Evolutionary conservation across 2,888 invertebrate genomes (phyloP).

Genomic region (Athripsodes cinereus): DNA sequence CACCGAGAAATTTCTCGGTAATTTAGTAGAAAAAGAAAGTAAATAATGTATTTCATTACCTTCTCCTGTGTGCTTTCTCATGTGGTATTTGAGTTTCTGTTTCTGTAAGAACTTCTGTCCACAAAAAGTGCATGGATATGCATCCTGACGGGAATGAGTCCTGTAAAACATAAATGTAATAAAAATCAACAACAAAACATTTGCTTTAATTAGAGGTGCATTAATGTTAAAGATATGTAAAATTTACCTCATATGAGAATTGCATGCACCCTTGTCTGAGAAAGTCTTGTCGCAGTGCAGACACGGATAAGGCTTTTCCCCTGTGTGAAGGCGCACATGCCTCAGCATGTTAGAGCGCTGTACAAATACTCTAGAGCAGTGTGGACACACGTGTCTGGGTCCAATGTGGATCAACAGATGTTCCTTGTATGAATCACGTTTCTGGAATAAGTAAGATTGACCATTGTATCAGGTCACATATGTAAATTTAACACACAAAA

Average conservation of each 20-base stretch:
- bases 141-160: constrained; percentile 45
- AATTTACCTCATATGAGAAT: constrained; percentile 44
- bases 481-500: no score
- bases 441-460: no score
- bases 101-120: constrained; percentile 52
- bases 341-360: constrained; percentile 54
- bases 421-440: constrained; percentile 53
- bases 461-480: no score
- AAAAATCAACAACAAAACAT: no score
- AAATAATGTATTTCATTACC: constrained; percentile 32
- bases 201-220: not conserved
- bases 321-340: constrained; percentile 52
- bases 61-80: constrained; percentile 51
- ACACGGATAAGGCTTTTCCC: constrained; percentile 52
- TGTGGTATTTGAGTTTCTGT: constrained; percentile 52
- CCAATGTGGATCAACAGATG: constrained; percentile 54
- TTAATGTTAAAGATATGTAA: not conserved
- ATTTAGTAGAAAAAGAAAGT: no score
- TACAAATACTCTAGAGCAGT: constrained; percentile 54
- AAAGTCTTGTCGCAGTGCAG: constrained; percentile 48
- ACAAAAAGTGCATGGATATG: constrained; percentile 47
- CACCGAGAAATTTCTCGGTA: no score
- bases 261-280: constrained; percentile 54
- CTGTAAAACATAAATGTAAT: no score
- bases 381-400: constrained; percentile 53